A percentile compares a stretch with the other conserved stretches of the same genome.
phyloP scores from a whole-genome alignment of 2,888 invertebrate species.

The Thymelicus lineola region DNA sequence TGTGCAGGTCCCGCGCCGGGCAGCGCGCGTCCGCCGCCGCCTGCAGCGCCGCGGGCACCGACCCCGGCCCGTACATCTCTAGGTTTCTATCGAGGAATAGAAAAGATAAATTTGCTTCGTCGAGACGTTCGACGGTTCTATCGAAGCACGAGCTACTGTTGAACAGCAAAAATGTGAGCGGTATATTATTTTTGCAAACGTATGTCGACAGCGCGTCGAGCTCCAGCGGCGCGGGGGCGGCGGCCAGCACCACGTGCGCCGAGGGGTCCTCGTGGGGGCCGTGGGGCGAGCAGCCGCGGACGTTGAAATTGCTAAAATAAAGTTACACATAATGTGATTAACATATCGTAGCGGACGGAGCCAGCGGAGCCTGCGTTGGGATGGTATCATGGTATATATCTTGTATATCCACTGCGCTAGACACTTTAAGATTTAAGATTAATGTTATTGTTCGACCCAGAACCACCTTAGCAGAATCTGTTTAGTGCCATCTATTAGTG shows the following conservation, averaged over 20 bases:
- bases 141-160: conserved; percentile 10
- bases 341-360: too few relatives aligned
- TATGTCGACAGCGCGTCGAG: not conserved
- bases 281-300: not conserved
- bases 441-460: too few relatives aligned
- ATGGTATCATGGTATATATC: too few relatives aligned
- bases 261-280: not conserved
- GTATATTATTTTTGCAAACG: not conserved
- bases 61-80: not conserved
- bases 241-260: not conserved
- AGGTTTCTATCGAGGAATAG: conserved; percentile 1
- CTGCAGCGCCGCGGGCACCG: not conserved
- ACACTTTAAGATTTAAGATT: too few relatives aligned
- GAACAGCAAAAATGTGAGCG: not conserved
- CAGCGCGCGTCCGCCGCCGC: conserved; percentile 7
- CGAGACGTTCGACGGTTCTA: not conserved
- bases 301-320: not conserved
- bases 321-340: too few relatives aligned
- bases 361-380: too few relatives aligned
- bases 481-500: too few relatives aligned
- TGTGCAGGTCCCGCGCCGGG: conserved; percentile 9
- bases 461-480: too few relatives aligned
- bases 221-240: not conserved
- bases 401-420: too few relatives aligned
- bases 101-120: conserved; percentile 3